Percentiles rank a stretch among this genome's conserved stretches.
Conservation (phyloP, 2,888 invertebrate species). For the Ormyrus labotus region DNA sequence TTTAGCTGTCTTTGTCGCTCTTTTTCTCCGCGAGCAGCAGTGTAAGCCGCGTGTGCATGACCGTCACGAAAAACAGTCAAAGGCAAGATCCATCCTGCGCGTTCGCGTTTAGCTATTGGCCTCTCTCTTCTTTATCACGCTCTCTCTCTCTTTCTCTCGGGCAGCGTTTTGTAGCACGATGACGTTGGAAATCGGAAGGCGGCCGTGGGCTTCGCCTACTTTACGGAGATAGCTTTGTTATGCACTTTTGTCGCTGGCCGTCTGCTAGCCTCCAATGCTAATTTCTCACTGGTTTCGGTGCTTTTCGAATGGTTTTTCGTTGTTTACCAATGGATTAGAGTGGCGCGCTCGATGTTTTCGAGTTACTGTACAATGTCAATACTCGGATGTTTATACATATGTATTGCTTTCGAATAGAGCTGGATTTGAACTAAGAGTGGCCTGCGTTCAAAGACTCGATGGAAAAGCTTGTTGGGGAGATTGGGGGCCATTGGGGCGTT, state of each 20-base stretch:
- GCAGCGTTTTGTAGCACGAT: not conserved
- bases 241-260: slow-evolving; percentile 30
- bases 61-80: slow-evolving; percentile 50
- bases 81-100: slow-evolving; percentile 22
- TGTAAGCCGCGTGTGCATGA: slow-evolving; percentile 13
- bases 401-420: too few relatives aligned
- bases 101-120: too few relatives aligned
- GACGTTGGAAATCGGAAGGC: slow-evolving; percentile 1
- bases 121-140: too few relatives aligned
- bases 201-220: not conserved
- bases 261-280: not conserved
- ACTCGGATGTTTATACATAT: too few relatives aligned
- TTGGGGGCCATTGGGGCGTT: not conserved
- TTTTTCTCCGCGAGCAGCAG: slow-evolving; percentile 11
- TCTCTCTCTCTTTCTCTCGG: slow-evolving; percentile 9
- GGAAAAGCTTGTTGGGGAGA: too few relatives aligned
- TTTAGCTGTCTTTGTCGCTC: not conserved
- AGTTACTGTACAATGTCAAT: not conserved
- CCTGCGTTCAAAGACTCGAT: not conserved
- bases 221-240: slow-evolving; percentile 11
- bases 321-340: not conserved
- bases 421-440: too few relatives aligned
- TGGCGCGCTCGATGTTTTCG: not conserved
- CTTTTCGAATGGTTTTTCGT: too few relatives aligned
- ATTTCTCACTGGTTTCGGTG: not conserved